phyloP scores from a whole-genome alignment of 2,888 invertebrate species.

The Pollenia angustigena region DNA sequence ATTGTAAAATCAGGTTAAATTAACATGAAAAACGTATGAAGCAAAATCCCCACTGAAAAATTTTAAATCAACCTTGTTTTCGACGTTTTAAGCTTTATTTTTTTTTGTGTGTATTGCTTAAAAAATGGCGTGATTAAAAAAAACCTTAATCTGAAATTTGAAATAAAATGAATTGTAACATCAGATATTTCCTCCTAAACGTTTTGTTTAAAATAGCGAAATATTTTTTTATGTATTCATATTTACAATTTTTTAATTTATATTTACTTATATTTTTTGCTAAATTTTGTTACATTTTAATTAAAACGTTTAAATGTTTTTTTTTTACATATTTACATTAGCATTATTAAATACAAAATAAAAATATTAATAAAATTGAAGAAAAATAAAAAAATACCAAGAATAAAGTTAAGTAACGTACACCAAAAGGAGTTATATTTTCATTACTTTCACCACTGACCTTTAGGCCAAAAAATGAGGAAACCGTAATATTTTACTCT shows the following conservation, averaged over 20 bases:
- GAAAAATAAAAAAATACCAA: neutral
- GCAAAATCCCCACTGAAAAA: too few species aligned
- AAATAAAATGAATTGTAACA: too few species aligned
- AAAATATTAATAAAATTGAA: neutral
- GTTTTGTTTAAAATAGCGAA: too few species aligned
- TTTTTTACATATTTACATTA: neutral
- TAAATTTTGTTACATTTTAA: neutral
- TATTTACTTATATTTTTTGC: neutral
- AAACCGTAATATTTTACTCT: constrained; percentile 11
- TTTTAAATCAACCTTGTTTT: too few species aligned
- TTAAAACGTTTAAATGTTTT: constrained; percentile 4
- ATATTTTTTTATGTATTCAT: too few species aligned
- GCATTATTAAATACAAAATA: constrained; percentile 11
- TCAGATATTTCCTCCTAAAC: too few species aligned
- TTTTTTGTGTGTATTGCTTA: too few species aligned
- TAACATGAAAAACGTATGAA: too few species aligned
- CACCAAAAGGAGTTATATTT: constrained; percentile 65
- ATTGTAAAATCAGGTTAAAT: too few species aligned
- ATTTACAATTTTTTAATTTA: neutral
- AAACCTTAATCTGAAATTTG: too few species aligned
- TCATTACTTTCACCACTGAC: constrained; percentile 74
- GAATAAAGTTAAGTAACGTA: constrained; percentile 49
- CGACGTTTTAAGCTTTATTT: too few species aligned
- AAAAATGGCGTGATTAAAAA: too few species aligned
- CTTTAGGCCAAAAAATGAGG: constrained; percentile 65